These are phyloP conservation scores for Spheniscus humboldti DNA, from an alignment of 2,797 vertebrate genomes.

Conservation along the genomic window DNA sequence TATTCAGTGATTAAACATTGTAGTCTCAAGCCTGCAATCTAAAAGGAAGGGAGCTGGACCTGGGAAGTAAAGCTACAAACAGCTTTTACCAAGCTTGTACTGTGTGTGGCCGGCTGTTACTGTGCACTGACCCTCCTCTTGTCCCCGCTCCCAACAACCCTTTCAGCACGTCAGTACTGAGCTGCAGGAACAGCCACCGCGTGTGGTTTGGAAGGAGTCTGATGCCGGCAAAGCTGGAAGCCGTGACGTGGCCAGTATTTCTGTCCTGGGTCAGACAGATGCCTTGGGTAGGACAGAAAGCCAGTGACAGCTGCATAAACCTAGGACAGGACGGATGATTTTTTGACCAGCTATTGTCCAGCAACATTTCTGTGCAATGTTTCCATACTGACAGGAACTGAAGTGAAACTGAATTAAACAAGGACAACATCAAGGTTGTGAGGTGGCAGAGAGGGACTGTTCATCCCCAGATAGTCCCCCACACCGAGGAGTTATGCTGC, in stretches of 20 bases:
- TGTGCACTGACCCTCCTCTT: neutral
- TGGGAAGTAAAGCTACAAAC: neutral
- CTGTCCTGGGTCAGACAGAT: neutral
- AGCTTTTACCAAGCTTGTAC: neutral
- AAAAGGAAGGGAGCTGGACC: neutral
- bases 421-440: neutral
- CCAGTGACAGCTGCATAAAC: neutral
- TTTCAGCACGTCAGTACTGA: neutral
- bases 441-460: neutral
- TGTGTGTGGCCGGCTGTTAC: neutral
- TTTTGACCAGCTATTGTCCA: neutral
- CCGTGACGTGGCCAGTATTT: neutral
- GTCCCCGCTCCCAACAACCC: fast-evolving
- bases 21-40: neutral
- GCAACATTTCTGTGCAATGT: neutral
- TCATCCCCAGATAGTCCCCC: neutral
- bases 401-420: neutral
- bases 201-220: neutral
- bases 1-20: neutral
- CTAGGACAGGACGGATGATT: neutral
- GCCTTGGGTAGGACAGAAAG: neutral
- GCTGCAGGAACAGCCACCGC: fast-evolving
- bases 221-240: neutral
- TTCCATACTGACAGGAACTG: neutral
- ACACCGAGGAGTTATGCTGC: neutral